phyloP scores from a whole-genome alignment of 2,797 vertebrate species.

The Enteromius mattozi region DNA sequence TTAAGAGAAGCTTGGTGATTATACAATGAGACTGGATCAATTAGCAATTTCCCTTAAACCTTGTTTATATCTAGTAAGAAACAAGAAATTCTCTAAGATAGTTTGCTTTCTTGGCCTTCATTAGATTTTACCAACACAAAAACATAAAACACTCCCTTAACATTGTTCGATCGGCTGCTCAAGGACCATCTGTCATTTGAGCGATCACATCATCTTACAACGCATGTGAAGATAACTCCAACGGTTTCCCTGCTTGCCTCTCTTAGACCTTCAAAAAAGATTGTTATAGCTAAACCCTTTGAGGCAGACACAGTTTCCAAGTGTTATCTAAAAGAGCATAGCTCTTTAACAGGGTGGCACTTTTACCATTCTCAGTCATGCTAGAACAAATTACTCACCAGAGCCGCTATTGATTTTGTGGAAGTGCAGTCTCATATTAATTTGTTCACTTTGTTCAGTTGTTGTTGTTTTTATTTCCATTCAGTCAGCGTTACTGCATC shows the following conservation, averaged over 20 bases:
- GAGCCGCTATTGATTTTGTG: conserved; percentile 43
- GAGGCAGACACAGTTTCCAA: conserved; percentile 32
- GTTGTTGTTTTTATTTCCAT: conserved; percentile 3
- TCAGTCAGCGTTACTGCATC: conserved; percentile 94
- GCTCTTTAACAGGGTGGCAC: conserved; percentile 11
- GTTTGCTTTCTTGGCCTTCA: conserved; percentile 42
- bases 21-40: background rate
- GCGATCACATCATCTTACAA: background rate
- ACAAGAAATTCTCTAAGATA: background rate
- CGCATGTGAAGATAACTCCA: background rate
- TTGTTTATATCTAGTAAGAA: background rate
- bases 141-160: conserved; percentile 52
- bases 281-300: conserved; percentile 50
- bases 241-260: conserved; percentile 6
- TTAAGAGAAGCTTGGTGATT: background rate
- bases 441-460: conserved; percentile 21
- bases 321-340: conserved; percentile 26
- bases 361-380: conserved; percentile 9
- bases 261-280: conserved; percentile 58
- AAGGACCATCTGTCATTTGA: conserved; percentile 14
- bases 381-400: conserved; percentile 17
- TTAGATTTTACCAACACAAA: conserved; percentile 58
- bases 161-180: conserved; percentile 56
- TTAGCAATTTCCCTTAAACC: background rate
- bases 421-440: conserved; percentile 12